phyloP scores from a whole-genome alignment of 2,888 invertebrate species.

The Auanema sp. region DNA sequence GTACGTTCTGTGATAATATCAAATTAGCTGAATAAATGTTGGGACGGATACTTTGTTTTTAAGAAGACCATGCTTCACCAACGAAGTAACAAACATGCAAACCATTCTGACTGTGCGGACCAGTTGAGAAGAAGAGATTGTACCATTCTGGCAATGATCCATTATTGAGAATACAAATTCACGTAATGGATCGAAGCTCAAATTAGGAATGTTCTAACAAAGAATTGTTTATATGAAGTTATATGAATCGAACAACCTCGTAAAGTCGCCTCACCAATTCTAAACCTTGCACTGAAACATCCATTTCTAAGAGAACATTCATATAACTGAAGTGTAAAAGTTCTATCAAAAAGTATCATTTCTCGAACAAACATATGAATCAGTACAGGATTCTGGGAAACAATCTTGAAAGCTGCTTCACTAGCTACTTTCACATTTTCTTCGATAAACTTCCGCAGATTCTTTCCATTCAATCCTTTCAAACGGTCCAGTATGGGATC shows the following conservation, averaged over 20 bases:
- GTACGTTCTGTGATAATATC: constrained; percentile 3
- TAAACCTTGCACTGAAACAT: constrained; percentile 7
- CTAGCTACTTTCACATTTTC: too few species aligned
- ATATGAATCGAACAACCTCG: neutral
- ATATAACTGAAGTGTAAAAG: constrained; percentile 1
- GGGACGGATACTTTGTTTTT: neutral
- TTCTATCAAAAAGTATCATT: too few species aligned
- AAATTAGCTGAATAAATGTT: neutral
- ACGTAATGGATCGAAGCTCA: constrained; percentile 3
- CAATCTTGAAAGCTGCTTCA: too few species aligned
- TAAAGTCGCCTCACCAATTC: constrained; percentile 17
- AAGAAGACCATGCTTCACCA: neutral
- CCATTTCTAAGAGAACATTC: neutral
- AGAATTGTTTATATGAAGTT: neutral
- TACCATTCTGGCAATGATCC: constrained; percentile 1
- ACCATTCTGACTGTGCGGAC: constrained; percentile 12
- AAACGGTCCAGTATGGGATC: too few species aligned
- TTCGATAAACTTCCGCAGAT: too few species aligned
- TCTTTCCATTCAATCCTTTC: too few species aligned
- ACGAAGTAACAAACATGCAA: constrained; percentile 15
- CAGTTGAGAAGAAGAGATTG: constrained; percentile 12
- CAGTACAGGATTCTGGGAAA: too few species aligned
- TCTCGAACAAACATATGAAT: too few species aligned
- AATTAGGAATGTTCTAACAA: constrained; percentile 9
- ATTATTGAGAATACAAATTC: constrained; percentile 11